Conservation (phyloP, 2,888 invertebrate genomes). For the Miltochrista miniata region DNA sequence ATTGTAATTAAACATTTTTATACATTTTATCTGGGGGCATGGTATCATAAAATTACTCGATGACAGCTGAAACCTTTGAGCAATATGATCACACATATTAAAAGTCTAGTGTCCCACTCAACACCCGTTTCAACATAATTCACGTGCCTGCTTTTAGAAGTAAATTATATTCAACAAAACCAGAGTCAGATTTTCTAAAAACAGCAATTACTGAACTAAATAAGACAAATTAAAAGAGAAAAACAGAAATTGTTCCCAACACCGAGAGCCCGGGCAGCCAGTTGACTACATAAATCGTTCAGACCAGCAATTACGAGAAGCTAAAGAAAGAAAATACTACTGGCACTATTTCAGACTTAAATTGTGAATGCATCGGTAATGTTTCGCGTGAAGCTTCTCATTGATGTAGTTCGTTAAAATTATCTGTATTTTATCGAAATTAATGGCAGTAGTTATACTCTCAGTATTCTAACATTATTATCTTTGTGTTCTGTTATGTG, state of each 20-base stretch:
- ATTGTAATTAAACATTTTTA: constrained; percentile 30
- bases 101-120: too few relatives aligned
- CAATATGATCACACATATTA: neutral
- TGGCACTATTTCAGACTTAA: constrained; percentile 25
- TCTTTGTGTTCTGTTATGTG: too few relatives aligned
- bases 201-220: constrained; percentile 11
- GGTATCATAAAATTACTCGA: neutral
- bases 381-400: constrained; percentile 17
- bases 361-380: constrained; percentile 24
- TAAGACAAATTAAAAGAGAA: constrained; percentile 19
- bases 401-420: constrained; percentile 10
- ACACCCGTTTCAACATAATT: neutral
- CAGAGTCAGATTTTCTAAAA: constrained; percentile 8
- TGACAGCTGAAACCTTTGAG: neutral
- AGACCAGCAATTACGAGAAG: constrained; percentile 28
- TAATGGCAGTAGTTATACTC: too few relatives aligned
- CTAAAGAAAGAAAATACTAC: constrained; percentile 24
- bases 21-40: neutral
- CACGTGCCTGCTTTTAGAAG: neutral
- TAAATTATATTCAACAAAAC: neutral
- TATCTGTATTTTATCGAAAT: neutral
- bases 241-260: constrained; percentile 20
- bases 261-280: constrained; percentile 13
- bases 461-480: too few relatives aligned
- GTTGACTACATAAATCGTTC: constrained; percentile 35